Conservation (phyloP, 1,140 invertebrate genomes). For the Pseudomyrmex flavicornis region DNA sequence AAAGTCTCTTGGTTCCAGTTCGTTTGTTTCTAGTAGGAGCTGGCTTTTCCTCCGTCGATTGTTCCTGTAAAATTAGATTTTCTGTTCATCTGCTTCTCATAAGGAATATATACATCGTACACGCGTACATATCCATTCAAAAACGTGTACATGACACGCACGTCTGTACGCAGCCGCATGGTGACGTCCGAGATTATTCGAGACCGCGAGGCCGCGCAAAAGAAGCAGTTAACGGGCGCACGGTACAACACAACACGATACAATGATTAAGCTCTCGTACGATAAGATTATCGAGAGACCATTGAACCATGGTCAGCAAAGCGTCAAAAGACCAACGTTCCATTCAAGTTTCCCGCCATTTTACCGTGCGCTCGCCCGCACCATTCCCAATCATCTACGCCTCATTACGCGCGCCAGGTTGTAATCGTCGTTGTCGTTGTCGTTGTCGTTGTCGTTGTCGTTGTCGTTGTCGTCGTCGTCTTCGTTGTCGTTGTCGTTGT, state of each 20-base stretch:
- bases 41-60: conserved; percentile 81
- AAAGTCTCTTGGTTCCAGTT: conserved; percentile 82
- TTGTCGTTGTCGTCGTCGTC: background rate
- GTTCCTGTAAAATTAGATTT: conserved; percentile 76
- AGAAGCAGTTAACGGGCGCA: conserved; percentile 4
- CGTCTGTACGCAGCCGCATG: conserved; percentile 5
- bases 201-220: background rate
- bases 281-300: conserved; percentile 77
- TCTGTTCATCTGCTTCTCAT: background rate
- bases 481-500: background rate
- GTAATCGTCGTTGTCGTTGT: background rate
- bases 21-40: conserved; percentile 83
- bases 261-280: conserved; percentile 63
- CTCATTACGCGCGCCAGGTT: background rate
- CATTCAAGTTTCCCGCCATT: conserved; percentile 78
- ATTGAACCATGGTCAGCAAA: conserved; percentile 65
- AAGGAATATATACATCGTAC: background rate
- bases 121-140: background rate
- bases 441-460: background rate
- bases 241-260: conserved; percentile 22
- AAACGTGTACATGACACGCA: background rate
- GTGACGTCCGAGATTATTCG: conserved; percentile 51
- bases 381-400: background rate
- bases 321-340: conserved; percentile 12
- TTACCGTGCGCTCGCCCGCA: conserved; percentile 32